Conservation (phyloP, 2,888 invertebrate species). For the Beris chalybata region DNA sequence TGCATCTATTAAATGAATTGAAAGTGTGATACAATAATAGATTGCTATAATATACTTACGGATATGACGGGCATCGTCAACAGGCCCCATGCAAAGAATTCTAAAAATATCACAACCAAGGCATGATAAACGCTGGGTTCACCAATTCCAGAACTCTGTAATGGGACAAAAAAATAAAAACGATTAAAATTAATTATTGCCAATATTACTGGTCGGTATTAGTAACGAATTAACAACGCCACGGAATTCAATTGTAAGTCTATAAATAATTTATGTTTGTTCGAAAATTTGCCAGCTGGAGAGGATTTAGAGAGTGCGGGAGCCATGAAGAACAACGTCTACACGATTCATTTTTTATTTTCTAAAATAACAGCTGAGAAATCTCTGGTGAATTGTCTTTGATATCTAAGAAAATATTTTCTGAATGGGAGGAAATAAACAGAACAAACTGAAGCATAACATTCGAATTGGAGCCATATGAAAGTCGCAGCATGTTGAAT, state of each 20-base stretch:
- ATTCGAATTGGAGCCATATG: too few species aligned
- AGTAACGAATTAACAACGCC: neutral
- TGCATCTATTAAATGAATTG: conserved; percentile 3
- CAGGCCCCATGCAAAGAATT: conserved; percentile 99
- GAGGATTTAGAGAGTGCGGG: neutral
- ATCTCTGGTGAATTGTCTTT: too few species aligned
- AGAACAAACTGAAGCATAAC: too few species aligned
- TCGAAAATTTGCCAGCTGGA: conserved; percentile 5
- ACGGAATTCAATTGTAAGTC: neutral
- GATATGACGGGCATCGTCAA: conserved; percentile 95
- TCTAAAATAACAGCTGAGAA: too few species aligned
- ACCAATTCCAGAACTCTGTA: conserved; percentile 82
- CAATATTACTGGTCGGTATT: neutral
- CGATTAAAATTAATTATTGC: neutral
- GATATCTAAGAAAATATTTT: too few species aligned
- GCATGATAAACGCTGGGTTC: conserved; percentile 98
- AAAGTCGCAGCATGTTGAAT: too few species aligned
- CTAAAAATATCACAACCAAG: conserved; percentile 97
- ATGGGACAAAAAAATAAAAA: conserved; percentile 45
- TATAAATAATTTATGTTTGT: too few species aligned
- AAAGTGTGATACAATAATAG: neutral
- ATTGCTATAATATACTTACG: conserved; percentile 44
- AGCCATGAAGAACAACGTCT: too few species aligned
- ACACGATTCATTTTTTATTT: too few species aligned
- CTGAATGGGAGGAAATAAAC: too few species aligned